Base-by-base conservation (phyloP, 2,797 vertebrate species). In the Sebastes iracundus region DNA sequence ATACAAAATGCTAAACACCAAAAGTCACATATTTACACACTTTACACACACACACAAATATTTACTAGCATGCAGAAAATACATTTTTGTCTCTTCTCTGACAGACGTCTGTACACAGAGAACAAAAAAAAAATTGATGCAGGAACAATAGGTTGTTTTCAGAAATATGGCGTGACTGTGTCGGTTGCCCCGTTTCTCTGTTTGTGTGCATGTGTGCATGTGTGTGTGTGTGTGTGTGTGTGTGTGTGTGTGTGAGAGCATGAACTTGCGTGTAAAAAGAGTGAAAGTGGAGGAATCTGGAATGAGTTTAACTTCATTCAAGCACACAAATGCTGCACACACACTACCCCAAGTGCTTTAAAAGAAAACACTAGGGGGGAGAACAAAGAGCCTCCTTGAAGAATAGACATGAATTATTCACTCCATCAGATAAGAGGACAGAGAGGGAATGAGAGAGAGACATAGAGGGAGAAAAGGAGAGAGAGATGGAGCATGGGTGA, bases 381-480 rank as follows among this genome's bases (percentile, higher is more conserved):
- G 85, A 88, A 89, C 89, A 90, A 92, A 94, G 92, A 92, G 82
- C 69, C 86, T 91, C 81, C 92, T 91, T 90, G 84, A 93, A 93
- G 86, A 89, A 85, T 75, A 83, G 75, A 76, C 87, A 93, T 95
- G 85, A 95, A 95, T 94, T 86, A 95, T 94, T 93, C 90, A 94
- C 82, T 85, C 72, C 72, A 86, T 92, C 88, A 88, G 88, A 91
- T 84, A 82, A 90, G 81, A 83, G 85, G 75, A 85, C 23, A 66
- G 70, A 84, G 66, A 85, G 65, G 30, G 86, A 80, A 68, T 35
- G 72, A 71, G 72, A 69, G 74, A 72, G 78, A 67, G 72, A 68
- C 25, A 68, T 7, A 30, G 62, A 42, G 33, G 38, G 60, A 4
- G 60, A 62, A 11, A 62, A 60, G 55, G 66, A 18, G 42, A 22